Base-by-base conservation (phyloP, 23 tunicate genomes). In the Botrylloides violaceus region DNA sequence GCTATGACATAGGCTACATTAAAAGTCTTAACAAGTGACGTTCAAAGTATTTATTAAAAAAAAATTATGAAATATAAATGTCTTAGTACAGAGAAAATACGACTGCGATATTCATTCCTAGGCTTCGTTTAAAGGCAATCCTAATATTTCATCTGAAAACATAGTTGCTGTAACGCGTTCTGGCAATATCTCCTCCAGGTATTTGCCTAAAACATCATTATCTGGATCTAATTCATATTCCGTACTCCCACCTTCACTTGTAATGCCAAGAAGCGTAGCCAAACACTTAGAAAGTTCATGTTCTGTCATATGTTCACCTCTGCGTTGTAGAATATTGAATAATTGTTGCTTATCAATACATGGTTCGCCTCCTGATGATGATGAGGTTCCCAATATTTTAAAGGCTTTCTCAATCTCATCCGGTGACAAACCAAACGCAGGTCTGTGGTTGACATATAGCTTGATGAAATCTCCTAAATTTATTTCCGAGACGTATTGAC, bases 391-490 rank as follows among this genome's bases (percentile, higher is more conserved):
- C 29, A 95, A 79, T 21, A 60, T 47, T 48, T 75, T 64, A 65
- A 95, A 95, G 3, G 99, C 99, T 55, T 83, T 35, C 25, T 71
- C 26, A 23, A 95, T 64, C 28, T 87, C 91, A 27, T 82, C 83
- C 2, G 78, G 77, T 20, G 85, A 87, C 18, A 95, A 71, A 3
- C 94, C 91, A 36, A 82, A 89, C n/a, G 94, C 99, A 2, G 99
- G 99, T 57, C 96, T 86, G 84, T 95, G 99, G 66, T 95, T 95
- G 36, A 95, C 73, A 55, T 95, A 95, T 25, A 95, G 74, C 59
- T 82, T 95, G 0, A 95, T 87, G 61, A 95, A 77, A 75, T 87
- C 91, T 15, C 70, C 83, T 23, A 95, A 59, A 59, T 95, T 77
- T 61, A 95, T 80, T 59, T 82, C 85, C 2, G 71, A 66, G 31